phyloP scores from a whole-genome alignment of 2,113 vertebrate genomes.

The Pipra filicauda region DNA sequence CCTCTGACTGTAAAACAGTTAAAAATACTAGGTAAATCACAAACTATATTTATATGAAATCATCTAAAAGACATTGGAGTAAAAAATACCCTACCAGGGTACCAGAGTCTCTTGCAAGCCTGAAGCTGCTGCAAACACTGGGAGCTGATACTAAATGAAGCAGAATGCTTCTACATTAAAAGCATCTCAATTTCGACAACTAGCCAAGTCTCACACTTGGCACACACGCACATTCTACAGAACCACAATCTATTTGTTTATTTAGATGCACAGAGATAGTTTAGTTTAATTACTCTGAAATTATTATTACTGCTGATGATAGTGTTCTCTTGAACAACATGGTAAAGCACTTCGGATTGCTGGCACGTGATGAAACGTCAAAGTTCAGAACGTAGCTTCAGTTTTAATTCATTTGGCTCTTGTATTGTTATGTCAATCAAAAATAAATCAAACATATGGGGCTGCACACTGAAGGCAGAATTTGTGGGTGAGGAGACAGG shows the following conservation, averaged over 20 bases:
- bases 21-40: neutral
- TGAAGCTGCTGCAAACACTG: neutral
- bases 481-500: conserved; percentile 5
- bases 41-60: neutral
- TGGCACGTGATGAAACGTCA: conserved; percentile 40
- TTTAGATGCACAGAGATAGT: conserved; percentile 62
- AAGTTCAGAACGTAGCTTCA: neutral
- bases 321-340: conserved; percentile 5
- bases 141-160: neutral
- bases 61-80: neutral
- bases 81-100: neutral
- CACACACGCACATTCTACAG: neutral
- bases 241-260: conserved; percentile 66
- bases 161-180: neutral
- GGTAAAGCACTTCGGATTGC: conserved; percentile 8
- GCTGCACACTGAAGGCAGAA: neutral
- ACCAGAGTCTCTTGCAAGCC: neutral
- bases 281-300: conserved; percentile 61
- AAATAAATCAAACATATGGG: conserved; percentile 46
- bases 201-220: conserved; percentile 34
- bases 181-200: neutral
- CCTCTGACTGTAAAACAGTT: neutral
- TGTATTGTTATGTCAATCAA: conserved; percentile 47
- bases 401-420: conserved; percentile 51
- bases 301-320: conserved; percentile 29